These are phyloP conservation scores for Leptoteleia sp. DNA, from an alignment of 1,140 invertebrate genomes.

Conservation along the genomic window DNA sequence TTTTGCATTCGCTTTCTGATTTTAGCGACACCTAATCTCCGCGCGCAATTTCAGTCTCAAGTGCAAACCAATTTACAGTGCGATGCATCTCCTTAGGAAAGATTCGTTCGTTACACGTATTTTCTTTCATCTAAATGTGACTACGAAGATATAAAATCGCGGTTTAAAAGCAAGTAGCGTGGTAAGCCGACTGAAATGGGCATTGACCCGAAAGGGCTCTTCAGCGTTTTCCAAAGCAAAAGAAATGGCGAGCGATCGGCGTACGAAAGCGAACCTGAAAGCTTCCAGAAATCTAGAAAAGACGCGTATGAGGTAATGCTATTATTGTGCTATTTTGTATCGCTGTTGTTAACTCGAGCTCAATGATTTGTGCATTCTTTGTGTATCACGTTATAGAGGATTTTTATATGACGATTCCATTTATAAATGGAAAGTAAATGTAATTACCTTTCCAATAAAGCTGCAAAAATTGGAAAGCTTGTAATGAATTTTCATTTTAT, in stretches of 20 bases:
- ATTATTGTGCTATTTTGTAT: no score
- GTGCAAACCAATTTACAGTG: slow-evolving; percentile 42
- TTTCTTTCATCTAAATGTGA: slow-evolving; percentile 65
- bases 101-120: slow-evolving; percentile 44
- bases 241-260: slow-evolving; percentile 35
- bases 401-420: no score
- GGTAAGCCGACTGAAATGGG: slow-evolving; percentile 66
- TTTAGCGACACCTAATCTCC: slow-evolving; percentile 3
- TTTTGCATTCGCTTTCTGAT: background rate
- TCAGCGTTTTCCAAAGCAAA: slow-evolving; percentile 56
- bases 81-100: slow-evolving; percentile 31
- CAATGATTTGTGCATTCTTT: no score
- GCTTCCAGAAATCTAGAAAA: slow-evolving; percentile 19
- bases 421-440: no score
- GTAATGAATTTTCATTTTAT: no score
- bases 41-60: slow-evolving; percentile 11
- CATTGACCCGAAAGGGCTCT: slow-evolving; percentile 74
- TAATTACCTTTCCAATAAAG: no score
- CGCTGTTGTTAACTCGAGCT: slow-evolving; percentile 17
- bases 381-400: no score
- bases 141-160: slow-evolving; percentile 57
- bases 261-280: slow-evolving; percentile 19
- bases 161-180: slow-evolving; percentile 59
- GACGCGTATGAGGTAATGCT: slow-evolving; percentile 41
- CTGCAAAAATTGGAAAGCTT: no score